Evolutionary conservation across 2,797 vertebrate species (phyloP).

Genomic region (Malacoctenus gilli): DNA sequence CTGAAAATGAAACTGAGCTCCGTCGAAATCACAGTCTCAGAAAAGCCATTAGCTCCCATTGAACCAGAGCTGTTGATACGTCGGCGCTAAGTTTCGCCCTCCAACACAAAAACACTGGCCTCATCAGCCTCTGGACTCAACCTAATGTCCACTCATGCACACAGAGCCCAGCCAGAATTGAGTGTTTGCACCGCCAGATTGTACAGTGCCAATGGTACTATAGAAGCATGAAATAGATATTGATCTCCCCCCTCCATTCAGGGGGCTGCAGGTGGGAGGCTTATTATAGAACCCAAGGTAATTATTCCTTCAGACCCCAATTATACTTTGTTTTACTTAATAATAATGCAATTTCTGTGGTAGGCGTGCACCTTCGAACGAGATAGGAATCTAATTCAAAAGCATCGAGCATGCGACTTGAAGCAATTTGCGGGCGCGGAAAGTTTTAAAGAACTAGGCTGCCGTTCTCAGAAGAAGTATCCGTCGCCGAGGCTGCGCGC

Average conservation of each 20-base stretch:
- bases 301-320: conserved; percentile 9
- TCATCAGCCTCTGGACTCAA: conserved; percentile 44
- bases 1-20: conserved; percentile 8
- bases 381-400: too few species aligned
- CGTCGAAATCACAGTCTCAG: conserved; percentile 15
- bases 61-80: conserved; percentile 13
- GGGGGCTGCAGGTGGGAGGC: background rate
- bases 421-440: conserved; percentile 3
- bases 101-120: conserved; percentile 17
- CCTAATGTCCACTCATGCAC: conserved; percentile 28
- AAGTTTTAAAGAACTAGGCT: background rate
- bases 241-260: conserved; percentile 46
- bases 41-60: conserved; percentile 39
- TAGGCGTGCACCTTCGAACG: background rate
- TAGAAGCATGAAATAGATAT: conserved; percentile 70
- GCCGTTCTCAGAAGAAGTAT: conserved; percentile 6
- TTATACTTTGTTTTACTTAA: conserved; percentile 16
- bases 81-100: background rate
- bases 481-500: background rate
- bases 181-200: conserved; percentile 50
- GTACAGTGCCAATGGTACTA: conserved; percentile 23
- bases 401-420: background rate
- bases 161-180: conserved; percentile 20
- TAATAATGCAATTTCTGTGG: background rate
- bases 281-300: background rate